Percentiles rank a stretch among this genome's conserved stretches.
phyloP scores from a whole-genome alignment of 2,113 vertebrate species.

The Cyanocitta stelleri region DNA sequence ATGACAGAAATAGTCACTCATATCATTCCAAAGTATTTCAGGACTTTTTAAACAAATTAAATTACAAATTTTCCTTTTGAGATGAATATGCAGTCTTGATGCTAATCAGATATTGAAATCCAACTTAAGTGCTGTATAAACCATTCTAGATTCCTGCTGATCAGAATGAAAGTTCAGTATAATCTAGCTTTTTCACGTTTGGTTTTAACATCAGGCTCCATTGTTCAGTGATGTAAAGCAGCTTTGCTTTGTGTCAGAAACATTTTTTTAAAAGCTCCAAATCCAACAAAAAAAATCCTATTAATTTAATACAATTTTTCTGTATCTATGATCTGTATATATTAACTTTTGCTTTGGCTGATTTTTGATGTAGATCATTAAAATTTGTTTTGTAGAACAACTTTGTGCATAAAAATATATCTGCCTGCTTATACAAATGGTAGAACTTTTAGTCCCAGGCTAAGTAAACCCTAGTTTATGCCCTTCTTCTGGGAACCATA shows the following conservation, averaged over 20 bases:
- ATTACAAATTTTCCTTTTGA: not conserved
- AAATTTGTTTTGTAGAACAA: not conserved
- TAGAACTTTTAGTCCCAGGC: not conserved
- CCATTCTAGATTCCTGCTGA: not conserved
- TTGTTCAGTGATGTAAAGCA: not conserved
- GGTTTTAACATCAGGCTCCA: not conserved
- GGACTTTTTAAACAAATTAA: not conserved
- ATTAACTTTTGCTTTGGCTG: not conserved
- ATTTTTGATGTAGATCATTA: not conserved
- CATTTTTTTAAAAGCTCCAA: not conserved
- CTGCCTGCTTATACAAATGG: not conserved
- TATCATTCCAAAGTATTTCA: not conserved
- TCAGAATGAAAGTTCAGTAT: not conserved
- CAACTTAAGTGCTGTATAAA: not conserved
- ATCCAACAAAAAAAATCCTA: not conserved
- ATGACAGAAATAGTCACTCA: not conserved
- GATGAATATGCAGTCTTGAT: not conserved
- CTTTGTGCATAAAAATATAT: not conserved
- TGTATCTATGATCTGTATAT: not conserved
- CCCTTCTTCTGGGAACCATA: not conserved
- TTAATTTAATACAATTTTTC: not conserved
- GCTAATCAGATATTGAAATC: not conserved
- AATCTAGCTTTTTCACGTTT: not conserved
- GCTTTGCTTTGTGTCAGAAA: not conserved
- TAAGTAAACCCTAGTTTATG: slow-evolving; percentile 8